Percentiles rank a stretch among this genome's conserved stretches.
These are phyloP conservation scores for Cheilosia grossa DNA, from an alignment of 2,888 invertebrate species.

Conservation along the genomic window DNA sequence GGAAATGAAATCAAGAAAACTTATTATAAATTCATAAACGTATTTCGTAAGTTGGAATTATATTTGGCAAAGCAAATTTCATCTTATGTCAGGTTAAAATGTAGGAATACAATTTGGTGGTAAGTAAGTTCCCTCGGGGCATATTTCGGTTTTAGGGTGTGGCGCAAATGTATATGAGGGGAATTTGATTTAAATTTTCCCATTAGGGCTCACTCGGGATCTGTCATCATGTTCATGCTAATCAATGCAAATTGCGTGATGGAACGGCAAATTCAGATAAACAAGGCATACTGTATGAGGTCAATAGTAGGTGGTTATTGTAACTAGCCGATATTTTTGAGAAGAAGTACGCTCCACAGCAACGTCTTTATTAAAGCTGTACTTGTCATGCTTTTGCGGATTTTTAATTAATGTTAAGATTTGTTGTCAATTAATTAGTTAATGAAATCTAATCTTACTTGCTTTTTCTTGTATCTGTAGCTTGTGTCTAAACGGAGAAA, in stretches of 20 bases:
- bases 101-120: conserved; percentile 12
- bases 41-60: conserved; percentile 66
- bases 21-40: conserved; percentile 71
- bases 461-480: too few relatives aligned
- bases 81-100: conserved; percentile 44
- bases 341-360: too few relatives aligned
- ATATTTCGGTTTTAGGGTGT: background rate
- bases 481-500: too few relatives aligned
- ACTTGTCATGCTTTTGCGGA: too few relatives aligned
- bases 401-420: too few relatives aligned
- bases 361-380: too few relatives aligned
- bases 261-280: too few relatives aligned
- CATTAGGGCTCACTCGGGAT: background rate
- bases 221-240: background rate
- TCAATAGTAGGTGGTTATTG: too few relatives aligned
- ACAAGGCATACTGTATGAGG: too few relatives aligned
- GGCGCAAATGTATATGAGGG: conserved; percentile 5
- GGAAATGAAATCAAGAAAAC: conserved; percentile 67
- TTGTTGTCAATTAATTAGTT: too few relatives aligned
- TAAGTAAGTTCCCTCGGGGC: background rate
- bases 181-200: conserved; percentile 27
- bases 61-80: conserved; percentile 40
- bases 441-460: too few relatives aligned
- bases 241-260: conserved; percentile 1
- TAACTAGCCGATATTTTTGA: too few relatives aligned